phyloP scores from a whole-genome alignment of 2,888 invertebrate genomes.

The Epistrophella euchroma region DNA sequence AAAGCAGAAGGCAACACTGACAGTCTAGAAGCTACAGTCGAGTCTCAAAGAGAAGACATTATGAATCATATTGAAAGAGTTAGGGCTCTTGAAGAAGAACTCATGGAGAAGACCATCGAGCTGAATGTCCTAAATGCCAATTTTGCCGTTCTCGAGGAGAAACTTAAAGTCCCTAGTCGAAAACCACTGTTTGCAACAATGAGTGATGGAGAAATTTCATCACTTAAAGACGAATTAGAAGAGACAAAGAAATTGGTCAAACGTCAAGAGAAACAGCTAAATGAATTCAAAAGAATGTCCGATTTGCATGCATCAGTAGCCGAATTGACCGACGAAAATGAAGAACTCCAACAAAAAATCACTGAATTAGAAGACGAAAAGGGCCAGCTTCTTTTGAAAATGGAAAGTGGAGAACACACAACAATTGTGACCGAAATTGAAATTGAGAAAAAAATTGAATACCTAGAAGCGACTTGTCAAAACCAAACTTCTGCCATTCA shows the following conservation, averaged over 20 bases:
- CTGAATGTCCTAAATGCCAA: slow-evolving; percentile 84
- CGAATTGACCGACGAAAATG: slow-evolving; percentile 87
- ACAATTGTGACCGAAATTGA: slow-evolving; percentile 78
- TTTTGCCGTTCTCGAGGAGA: slow-evolving; percentile 82
- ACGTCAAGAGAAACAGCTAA: slow-evolving; percentile 90
- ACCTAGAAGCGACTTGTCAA: slow-evolving; percentile 79
- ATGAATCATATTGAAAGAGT: slow-evolving; percentile 85
- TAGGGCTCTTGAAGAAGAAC: slow-evolving; percentile 85
- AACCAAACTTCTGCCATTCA: slow-evolving; percentile 81
- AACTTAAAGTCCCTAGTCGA: slow-evolving; percentile 79
- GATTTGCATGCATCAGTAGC: slow-evolving; percentile 89
- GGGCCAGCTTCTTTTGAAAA: slow-evolving; percentile 93
- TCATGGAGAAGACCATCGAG: slow-evolving; percentile 86
- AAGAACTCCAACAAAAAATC: slow-evolving; percentile 89
- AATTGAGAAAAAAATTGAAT: slow-evolving; percentile 61
- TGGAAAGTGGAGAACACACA: slow-evolving; percentile 88
- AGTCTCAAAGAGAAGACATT: slow-evolving; percentile 84
- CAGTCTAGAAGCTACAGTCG: slow-evolving; percentile 84
- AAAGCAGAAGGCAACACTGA: slow-evolving; percentile 85
- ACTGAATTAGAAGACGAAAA: slow-evolving; percentile 95
- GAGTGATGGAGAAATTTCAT: slow-evolving; percentile 76
- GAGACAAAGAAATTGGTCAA: slow-evolving; percentile 91
- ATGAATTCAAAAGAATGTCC: slow-evolving; percentile 87
- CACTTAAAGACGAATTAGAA: slow-evolving; percentile 89
- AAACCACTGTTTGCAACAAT: slow-evolving; percentile 80